These are phyloP conservation scores for Brachionus calyciflorus DNA, from an alignment of 1,140 invertebrate species.

Conservation along the genomic window DNA sequence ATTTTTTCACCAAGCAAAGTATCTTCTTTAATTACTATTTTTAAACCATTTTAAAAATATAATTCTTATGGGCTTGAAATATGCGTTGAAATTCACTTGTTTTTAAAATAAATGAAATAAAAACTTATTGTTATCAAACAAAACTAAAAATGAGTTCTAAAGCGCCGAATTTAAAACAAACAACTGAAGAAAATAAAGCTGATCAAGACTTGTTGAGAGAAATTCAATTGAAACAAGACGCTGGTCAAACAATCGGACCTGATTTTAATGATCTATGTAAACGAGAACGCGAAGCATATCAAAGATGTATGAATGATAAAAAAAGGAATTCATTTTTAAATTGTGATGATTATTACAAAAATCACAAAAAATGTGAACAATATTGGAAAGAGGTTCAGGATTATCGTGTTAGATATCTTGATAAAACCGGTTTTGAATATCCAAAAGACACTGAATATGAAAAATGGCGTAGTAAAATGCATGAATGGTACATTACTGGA, in stretches of 20 bases:
- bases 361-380: slow-evolving; percentile 14
- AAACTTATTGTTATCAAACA: no score
- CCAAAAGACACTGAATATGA: not conserved
- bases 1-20: no score
- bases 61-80: no score
- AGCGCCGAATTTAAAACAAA: slow-evolving; percentile 11
- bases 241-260: slow-evolving; percentile 10
- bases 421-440: slow-evolving; percentile 13
- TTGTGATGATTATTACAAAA: slow-evolving; percentile 4
- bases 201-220: not conserved
- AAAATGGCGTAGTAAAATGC: slow-evolving; percentile 32
- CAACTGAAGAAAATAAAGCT: slow-evolving; percentile 2
- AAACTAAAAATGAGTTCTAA: not conserved
- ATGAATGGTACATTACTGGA: slow-evolving; percentile 11
- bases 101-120: no score
- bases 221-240: slow-evolving; percentile 28
- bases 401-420: not conserved
- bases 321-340: not conserved
- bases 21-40: no score
- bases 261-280: slow-evolving; percentile 19
- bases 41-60: no score
- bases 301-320: not conserved
- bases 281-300: not conserved
- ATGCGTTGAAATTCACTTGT: no score
- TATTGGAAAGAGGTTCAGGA: slow-evolving; percentile 30